Conservation (phyloP, 2,113 vertebrate genomes). For the Sinocyclocheilus rhinocerous region DNA sequence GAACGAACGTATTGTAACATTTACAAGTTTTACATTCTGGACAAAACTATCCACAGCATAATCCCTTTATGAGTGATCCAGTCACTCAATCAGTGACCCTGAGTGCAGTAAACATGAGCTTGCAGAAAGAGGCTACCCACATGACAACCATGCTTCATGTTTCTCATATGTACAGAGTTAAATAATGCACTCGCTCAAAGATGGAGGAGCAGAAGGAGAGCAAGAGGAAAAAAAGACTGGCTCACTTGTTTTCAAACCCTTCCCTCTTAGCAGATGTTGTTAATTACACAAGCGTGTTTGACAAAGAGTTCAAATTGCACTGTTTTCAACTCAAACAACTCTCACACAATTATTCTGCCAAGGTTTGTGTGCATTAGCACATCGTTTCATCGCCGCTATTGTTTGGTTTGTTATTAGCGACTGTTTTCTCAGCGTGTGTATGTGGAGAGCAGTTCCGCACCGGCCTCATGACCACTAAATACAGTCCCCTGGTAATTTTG, state of each 20-base stretch:
- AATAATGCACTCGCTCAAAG: slow-evolving; percentile 43
- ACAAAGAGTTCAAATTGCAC: slow-evolving; percentile 83
- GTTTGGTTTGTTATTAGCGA: slow-evolving; percentile 91
- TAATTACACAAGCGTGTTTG: slow-evolving; percentile 83
- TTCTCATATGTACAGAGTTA: slow-evolving; percentile 25
- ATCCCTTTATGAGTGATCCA: slow-evolving; percentile 62
- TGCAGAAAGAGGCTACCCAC: slow-evolving; percentile 44
- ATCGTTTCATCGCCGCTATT: slow-evolving; percentile 76
- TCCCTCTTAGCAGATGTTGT: slow-evolving; percentile 79
- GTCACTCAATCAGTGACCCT: slow-evolving; percentile 56
- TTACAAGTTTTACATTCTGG: slow-evolving; percentile 66
- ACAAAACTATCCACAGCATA: slow-evolving; percentile 48
- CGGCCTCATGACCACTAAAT: slow-evolving; percentile 70
- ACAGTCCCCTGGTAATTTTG: slow-evolving; percentile 54
- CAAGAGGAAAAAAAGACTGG: background rate
- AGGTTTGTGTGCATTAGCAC: slow-evolving; percentile 83
- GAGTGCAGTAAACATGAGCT: slow-evolving; percentile 49
- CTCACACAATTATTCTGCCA: slow-evolving; percentile 90
- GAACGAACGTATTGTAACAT: slow-evolving; percentile 54
- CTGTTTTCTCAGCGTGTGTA: slow-evolving; percentile 75
- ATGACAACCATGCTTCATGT: background rate
- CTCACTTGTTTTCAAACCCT: slow-evolving; percentile 69
- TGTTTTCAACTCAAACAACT: slow-evolving; percentile 84
- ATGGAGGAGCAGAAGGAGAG: background rate
- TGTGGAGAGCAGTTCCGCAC: slow-evolving; percentile 76